Base-by-base conservation (phyloP, 2,888 invertebrate species). In the Limulus polyphemus region DNA sequence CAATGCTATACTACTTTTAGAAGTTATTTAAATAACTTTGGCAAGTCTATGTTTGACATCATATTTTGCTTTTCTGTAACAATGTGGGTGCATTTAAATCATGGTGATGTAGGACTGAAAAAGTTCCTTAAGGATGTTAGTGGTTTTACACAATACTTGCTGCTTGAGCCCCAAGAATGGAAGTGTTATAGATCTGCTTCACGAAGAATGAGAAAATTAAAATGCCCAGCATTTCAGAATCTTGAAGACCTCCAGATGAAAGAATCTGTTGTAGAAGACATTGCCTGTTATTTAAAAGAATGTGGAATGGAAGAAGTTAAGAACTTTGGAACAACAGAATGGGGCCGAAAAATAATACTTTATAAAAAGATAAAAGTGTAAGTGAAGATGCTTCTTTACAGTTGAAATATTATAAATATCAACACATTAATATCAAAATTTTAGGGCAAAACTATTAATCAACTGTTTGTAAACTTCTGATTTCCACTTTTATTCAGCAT, bases 21-120 rank as follows among this genome's bases (percentile, higher is more conserved):
- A 16, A 55, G 50, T 60, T 59, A 46, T 55, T 66, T 17, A 46
- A 59, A 49, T 11, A 50, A 46, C n/a, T 57, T 58, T 49, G 52
- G 57, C 9, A 56, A 17, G 59, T 50, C 49, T 10, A 50, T 60
- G 59, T 68, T 68, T 62, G 64, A 66, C 56, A 51, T 69, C 13
- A 80, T 82, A 57, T 88, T 87, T 75, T 87, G 87, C 73, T 89
- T 90, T 74, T 90, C 90, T 11, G 82, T 89, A 48, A 87, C 89
- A 16, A 89, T 91, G 89, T 91, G 91, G 91, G 87, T 91, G 72
- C 91, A 91, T 76, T 75, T 91, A 46, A 90, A 91, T 75, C 80
- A 86, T 76, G 87, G 89, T 10, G 91, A 91, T 78, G 75, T 77
- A 9, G 88, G 88, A 0, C 75, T 91, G 50, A 71, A 78, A 60